Percentiles rank a stretch among this genome's conserved stretches.
phyloP scores from a whole-genome alignment of 2,113 vertebrate genomes.

The Labeo rohita region DNA sequence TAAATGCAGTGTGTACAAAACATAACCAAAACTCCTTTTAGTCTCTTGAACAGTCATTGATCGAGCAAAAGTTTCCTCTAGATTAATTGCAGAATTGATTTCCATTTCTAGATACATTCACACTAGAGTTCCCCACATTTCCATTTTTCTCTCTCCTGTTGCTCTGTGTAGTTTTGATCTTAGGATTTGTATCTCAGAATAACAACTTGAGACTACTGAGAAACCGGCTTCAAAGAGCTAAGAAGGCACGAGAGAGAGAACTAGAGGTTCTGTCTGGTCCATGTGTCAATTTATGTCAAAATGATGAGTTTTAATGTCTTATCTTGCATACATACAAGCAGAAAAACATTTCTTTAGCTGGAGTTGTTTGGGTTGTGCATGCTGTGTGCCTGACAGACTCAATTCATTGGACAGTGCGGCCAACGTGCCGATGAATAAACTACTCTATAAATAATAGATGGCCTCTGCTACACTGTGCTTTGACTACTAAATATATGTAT shows the following conservation, averaged over 20 bases:
- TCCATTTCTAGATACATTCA: not conserved
- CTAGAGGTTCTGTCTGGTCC: not conserved
- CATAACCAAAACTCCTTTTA: not conserved
- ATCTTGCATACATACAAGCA: not conserved
- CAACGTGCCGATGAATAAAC: slow-evolving; percentile 10
- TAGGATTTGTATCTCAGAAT: not conserved
- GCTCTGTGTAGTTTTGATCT: not conserved
- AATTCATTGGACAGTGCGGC: not conserved
- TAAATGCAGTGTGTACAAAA: not conserved
- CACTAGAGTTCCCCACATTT: not conserved
- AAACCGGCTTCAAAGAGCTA: not conserved
- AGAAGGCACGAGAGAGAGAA: not conserved
- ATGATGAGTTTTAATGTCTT: not conserved
- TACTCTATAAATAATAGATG: slow-evolving; percentile 33
- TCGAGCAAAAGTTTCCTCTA: not conserved
- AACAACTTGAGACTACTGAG: not conserved
- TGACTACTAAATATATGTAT: slow-evolving; percentile 26
- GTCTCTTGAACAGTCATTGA: not conserved
- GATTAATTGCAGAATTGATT: not conserved
- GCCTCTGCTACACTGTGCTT: slow-evolving; percentile 3
- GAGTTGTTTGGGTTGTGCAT: not conserved
- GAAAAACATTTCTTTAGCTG: not conserved
- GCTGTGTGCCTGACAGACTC: not conserved
- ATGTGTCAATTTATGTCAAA: slow-evolving; percentile 1
- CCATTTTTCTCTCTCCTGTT: not conserved